Evolutionary conservation across 2,113 vertebrate genomes (phyloP).

Genomic region (Aptenodytes forsteri): DNA sequence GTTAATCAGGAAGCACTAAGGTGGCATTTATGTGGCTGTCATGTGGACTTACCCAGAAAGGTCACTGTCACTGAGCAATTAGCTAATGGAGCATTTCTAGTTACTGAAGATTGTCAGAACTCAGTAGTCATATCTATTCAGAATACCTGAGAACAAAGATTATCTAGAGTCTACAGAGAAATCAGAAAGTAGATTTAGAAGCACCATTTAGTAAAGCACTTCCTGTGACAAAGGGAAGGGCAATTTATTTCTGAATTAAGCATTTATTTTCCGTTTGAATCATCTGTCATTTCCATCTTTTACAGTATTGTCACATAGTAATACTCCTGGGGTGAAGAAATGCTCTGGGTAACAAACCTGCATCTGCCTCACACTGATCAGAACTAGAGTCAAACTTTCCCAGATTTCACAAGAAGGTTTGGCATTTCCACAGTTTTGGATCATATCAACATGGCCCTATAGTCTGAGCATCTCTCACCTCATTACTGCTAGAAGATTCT

Average conservation of each 20-base stretch:
- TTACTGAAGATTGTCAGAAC: slow-evolving; percentile 33
- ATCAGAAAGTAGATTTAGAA: slow-evolving; percentile 24
- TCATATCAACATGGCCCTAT: neutral
- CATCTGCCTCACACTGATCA: neutral
- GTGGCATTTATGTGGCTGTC: slow-evolving; percentile 26
- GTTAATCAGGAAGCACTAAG: slow-evolving; percentile 7
- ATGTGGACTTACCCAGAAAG: neutral
- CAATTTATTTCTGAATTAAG: neutral
- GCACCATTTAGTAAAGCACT: neutral
- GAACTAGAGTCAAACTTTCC: neutral
- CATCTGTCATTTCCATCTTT: neutral
- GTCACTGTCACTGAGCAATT: slow-evolving; percentile 57
- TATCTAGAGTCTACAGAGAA: neutral
- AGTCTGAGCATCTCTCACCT: neutral
- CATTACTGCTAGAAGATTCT: neutral
- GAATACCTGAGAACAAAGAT: slow-evolving; percentile 53
- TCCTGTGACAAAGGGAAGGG: neutral
- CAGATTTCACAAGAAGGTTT: neutral
- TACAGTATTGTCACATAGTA: neutral
- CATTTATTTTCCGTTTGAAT: neutral
- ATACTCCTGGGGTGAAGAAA: neutral
- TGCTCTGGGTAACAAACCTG: neutral
- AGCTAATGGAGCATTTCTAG: slow-evolving; percentile 67
- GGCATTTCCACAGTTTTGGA: neutral
- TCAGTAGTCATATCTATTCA: neutral